Evolutionary conservation across 2,113 vertebrate species (phyloP), one percentile per base, ranked within the genome.

Genomic region (Maccullochella peelii): DNA sequence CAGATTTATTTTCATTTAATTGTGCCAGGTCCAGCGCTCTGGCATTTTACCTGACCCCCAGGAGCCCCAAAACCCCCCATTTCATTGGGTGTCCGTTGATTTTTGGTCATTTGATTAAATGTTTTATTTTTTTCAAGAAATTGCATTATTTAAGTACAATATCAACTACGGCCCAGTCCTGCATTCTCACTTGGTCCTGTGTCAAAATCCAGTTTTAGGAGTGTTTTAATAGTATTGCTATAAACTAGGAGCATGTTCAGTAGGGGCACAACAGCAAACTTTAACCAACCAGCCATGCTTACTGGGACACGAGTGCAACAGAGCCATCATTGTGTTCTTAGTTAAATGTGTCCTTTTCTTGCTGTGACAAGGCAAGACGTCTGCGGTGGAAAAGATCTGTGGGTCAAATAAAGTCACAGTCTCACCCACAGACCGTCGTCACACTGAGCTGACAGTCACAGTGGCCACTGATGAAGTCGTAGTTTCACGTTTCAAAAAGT

Each of bases 351-450:
- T 50, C 10, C 2, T 23, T 73, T 21, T 61, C 72, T 73, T 58
- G 18, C 15, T 27, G 9, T 18, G 12, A 55, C 2, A 25, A 42
- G n/a, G 30, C 21, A 50, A 49, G 62, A 62, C 23, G 8, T 10
- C n/a, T 27, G 8, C 1, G 2, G 42, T 21, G 2, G 7, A 30
- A 44, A 23, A 47, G 2, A 27, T 20, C 2, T 8, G 2, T 5
- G 5, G 21, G 42, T 58, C 38, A 77, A 57, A 55, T n/a, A 47
- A 47, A 68, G 63, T 67, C 12, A 10, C 18, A 57, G 11, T 27
- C 59, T 50, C 20, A 69, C 8, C 57, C 57, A 0, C 25, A 61
- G 62, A 11, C 40, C 6, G 14, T 67, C 0, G 0, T n/a, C 20
- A 16, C 42, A 52, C 62, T 52, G 55, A 72, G 40, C 49, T 27